Conservation (phyloP, 2,113 vertebrate species). For the Pelusios castaneus region DNA sequence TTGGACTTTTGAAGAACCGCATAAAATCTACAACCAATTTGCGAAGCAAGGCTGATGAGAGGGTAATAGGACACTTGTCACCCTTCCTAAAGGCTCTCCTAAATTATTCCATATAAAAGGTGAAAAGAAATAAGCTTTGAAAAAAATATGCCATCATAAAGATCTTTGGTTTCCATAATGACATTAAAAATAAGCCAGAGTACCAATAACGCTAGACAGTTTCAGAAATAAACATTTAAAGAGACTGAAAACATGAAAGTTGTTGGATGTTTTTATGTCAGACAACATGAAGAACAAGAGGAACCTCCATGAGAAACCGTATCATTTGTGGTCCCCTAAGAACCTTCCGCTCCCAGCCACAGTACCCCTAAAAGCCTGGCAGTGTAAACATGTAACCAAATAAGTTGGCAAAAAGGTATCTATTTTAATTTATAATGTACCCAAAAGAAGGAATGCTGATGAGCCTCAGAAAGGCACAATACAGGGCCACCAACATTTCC, state of each 20-base stretch:
- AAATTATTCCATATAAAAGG: conserved; percentile 53
- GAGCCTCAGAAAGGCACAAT: conserved; percentile 65
- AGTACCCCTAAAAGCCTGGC: conserved; percentile 59
- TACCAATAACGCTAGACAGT: conserved; percentile 48
- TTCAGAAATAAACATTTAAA: conserved; percentile 47
- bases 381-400: conserved; percentile 57
- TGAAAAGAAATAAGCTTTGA: conserved; percentile 45
- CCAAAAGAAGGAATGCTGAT: conserved; percentile 63
- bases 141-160: conserved; percentile 49
- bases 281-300: background rate
- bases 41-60: conserved; percentile 16
- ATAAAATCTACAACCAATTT: conserved; percentile 31
- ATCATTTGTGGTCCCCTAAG: conserved; percentile 36
- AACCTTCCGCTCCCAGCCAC: conserved; percentile 5
- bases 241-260: conserved; percentile 40
- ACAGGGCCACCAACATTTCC: conserved; percentile 62
- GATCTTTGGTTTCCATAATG: conserved; percentile 75
- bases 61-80: background rate
- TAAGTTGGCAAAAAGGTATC: conserved; percentile 63
- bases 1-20: conserved; percentile 45
- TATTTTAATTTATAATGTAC: conserved; percentile 55
- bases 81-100: conserved; percentile 36
- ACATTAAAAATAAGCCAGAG: conserved; percentile 62
- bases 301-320: conserved; percentile 63
- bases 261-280: background rate